Conservation (phyloP, 1,140 invertebrate species). For the Bicyclus anynana region DNA sequence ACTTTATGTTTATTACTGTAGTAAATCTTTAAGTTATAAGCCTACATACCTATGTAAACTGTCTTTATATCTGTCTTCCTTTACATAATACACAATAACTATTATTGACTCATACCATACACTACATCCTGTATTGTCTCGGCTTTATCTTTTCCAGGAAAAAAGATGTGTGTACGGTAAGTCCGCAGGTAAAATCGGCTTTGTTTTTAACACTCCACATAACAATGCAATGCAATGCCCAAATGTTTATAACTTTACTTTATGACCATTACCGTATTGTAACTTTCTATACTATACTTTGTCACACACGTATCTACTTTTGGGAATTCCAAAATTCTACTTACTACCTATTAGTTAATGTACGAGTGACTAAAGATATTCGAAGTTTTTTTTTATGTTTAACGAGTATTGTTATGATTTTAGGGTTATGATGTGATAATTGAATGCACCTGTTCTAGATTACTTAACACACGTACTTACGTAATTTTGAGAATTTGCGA, state of each 20-base stretch:
- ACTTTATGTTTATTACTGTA: too few species aligned
- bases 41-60: too few species aligned
- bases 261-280: background rate
- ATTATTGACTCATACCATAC: background rate
- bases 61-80: background rate
- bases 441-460: too few species aligned
- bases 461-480: too few species aligned
- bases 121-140: constrained; percentile 7
- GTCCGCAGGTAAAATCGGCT: constrained; percentile 28
- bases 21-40: too few species aligned
- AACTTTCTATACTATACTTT: constrained; percentile 12
- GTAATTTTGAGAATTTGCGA: too few species aligned
- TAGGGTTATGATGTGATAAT: too few species aligned
- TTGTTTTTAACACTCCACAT: constrained; percentile 23
- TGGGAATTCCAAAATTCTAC: background rate
- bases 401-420: too few species aligned
- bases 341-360: background rate
- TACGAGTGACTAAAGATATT: background rate
- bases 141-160: constrained; percentile 30
- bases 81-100: background rate
- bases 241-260: constrained; percentile 23
- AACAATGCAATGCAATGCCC: constrained; percentile 13
- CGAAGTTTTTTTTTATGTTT: too few species aligned
- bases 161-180: constrained; percentile 27
- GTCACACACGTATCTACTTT: background rate